Evolutionary conservation across 1,140 invertebrate species (phyloP).

Genomic region (Cardiocondyla obscurior): DNA sequence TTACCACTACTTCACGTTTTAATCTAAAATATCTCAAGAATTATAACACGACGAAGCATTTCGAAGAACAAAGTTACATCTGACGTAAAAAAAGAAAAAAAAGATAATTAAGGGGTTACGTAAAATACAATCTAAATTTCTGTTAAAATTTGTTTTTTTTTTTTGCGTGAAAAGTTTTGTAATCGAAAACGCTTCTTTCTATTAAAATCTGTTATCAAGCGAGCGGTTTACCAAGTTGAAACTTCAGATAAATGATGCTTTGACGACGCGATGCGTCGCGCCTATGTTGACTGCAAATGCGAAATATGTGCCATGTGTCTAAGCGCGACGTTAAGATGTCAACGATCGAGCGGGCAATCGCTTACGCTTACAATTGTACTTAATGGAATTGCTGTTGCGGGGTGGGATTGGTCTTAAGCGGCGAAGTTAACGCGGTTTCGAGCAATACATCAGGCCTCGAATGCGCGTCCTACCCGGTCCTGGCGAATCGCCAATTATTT

Average conservation of each 20-base stretch:
- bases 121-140: too few relatives aligned
- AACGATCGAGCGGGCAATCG: conserved; percentile 30
- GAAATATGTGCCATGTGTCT: neutral
- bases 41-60: neutral
- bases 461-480: conserved; percentile 5
- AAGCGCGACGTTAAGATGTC: conserved; percentile 28
- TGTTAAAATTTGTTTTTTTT: too few relatives aligned
- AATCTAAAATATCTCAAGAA: neutral
- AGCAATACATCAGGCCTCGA: conserved; percentile 24
- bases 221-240: neutral
- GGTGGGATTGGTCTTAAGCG: conserved; percentile 29
- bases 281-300: neutral
- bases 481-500: conserved; percentile 44
- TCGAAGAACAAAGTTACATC: neutral
- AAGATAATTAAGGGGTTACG: neutral
- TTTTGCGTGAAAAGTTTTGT: too few relatives aligned
- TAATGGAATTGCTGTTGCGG: conserved; percentile 44
- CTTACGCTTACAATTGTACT: conserved; percentile 33
- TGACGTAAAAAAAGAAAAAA: neutral
- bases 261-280: neutral
- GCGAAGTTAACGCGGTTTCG: conserved; percentile 33
- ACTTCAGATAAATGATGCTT: neutral
- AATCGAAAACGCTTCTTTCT: too few relatives aligned
- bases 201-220: neutral
- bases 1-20: neutral